phyloP scores from a whole-genome alignment of 2,888 invertebrate species.

The Orthosia gothica region DNA sequence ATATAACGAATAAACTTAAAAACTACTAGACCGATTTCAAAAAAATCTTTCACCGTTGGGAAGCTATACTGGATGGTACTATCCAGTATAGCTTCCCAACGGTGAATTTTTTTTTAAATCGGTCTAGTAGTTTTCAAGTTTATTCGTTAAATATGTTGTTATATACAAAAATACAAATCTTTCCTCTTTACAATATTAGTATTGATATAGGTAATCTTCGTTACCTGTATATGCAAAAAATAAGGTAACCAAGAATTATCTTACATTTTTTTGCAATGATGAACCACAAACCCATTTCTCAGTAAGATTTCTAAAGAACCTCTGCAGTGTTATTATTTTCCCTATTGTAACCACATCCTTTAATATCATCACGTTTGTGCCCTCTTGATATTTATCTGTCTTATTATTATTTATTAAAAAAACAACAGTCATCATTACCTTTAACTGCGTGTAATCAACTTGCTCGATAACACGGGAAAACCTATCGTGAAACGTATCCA shows the following conservation, averaged over 20 bases:
- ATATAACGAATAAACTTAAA: too few relatives aligned
- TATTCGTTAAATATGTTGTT: too few relatives aligned
- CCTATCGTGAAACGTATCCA: not conserved
- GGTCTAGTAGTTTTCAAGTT: too few relatives aligned
- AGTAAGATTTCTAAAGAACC: conserved; percentile 21
- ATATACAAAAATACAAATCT: too few relatives aligned
- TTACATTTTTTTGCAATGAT: conserved; percentile 9
- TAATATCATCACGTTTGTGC: conserved; percentile 37
- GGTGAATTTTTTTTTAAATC: too few relatives aligned
- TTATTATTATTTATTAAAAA: conserved; percentile 9
- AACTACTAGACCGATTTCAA: too few relatives aligned
- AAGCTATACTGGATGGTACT: too few relatives aligned
- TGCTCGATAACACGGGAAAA: conserved; percentile 20
- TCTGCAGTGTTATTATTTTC: conserved; percentile 29
- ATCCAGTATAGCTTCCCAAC: too few relatives aligned
- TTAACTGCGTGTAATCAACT: conserved; percentile 8
- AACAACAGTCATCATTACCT: conserved; percentile 40
- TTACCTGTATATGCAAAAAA: not conserved
- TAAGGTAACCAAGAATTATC: not conserved
- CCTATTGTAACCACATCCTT: conserved; percentile 51
- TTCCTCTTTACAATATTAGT: too few relatives aligned
- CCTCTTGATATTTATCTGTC: conserved; percentile 13
- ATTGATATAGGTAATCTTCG: not conserved
- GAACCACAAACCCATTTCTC: conserved; percentile 15
- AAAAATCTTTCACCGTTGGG: too few relatives aligned